Evolutionary conservation across 1,140 invertebrate species (phyloP), one percentile per base, ranked within the genome.

Genomic region (Drosophila baimaii): DNA sequence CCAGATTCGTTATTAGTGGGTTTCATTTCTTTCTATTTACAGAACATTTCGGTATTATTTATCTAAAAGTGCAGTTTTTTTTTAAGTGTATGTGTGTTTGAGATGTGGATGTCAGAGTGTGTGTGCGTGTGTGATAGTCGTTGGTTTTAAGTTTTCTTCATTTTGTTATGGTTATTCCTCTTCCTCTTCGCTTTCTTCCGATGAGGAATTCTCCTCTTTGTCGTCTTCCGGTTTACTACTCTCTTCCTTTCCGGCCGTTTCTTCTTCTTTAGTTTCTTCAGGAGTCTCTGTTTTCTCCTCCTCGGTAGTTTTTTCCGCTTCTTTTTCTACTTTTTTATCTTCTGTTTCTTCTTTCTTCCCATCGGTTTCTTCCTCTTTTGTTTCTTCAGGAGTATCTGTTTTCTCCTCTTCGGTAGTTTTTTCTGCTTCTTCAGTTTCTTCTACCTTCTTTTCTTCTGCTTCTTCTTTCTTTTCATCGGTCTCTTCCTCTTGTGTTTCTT

Each of bases 11-110:
- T 47, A 81, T 79, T 88, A 73, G 71, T 64, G 46, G 46, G 57
- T 62, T 81, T 23, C 25, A 17, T 29, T 49, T 65, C 56, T 77
- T 55, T 61, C 59, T 85, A 86, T 86, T 83, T 86, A 86, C 83
- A 84, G 59, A 77, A 69, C 56, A 47, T 85, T 65, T 69, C 17
- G 31, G 56, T 47, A 82, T 73, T 86, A 82, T 88, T 69, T 64
- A 51, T 62, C 79, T 86, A 72, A 46, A 66, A 71, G 62, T 78
- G 68, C 64, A 39, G 68, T 52, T 51, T 55, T 47, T 33, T 72
- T 41, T 46, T n/a, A n/a, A n/a, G 52, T 49, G 54, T 29, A 44
- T 37, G 21, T 56, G 57, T 43, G 63, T 66, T 37, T 43, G 35
- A 46, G 33, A 54, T 64, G 29, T 15, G 19, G 41, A 69, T 79